These are phyloP conservation scores for Crioceris asparagi DNA, from an alignment of 2,888 invertebrate species.

Conservation along the genomic window DNA sequence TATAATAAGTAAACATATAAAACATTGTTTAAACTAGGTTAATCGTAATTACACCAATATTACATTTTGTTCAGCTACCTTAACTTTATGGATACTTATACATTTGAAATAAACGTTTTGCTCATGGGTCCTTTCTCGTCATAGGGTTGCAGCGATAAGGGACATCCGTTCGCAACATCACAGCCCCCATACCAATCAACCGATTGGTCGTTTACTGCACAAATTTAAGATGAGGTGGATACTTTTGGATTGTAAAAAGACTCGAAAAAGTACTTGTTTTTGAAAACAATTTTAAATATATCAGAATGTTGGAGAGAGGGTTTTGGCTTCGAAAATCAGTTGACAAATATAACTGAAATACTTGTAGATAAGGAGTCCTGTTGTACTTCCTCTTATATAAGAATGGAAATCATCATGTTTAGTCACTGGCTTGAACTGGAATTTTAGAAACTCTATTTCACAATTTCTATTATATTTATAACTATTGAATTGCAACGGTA, in stretches of 20 bases:
- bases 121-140: conserved; percentile 40
- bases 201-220: conserved; percentile 32
- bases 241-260: conserved; percentile 20
- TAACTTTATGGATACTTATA: conserved; percentile 11
- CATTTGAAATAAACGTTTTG: conserved; percentile 15
- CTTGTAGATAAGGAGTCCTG: no score
- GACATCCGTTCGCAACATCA: conserved; percentile 30
- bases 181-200: conserved; percentile 32
- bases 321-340: no score
- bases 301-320: no score
- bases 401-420: no score
- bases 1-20: conserved; percentile 9
- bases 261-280: conserved; percentile 23
- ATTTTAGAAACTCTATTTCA: no score
- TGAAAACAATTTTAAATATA: no score
- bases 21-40: conserved; percentile 9
- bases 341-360: no score
- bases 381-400: no score
- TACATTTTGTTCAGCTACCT: conserved; percentile 9
- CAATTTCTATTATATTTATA: no score
- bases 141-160: conserved; percentile 37
- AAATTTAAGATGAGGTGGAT: conserved; percentile 28
- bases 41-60: conserved; percentile 1
- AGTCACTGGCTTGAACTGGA: no score
- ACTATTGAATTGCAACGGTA: no score